phyloP scores from a whole-genome alignment of 2,113 vertebrate genomes.

The Sorex fumeus region DNA sequence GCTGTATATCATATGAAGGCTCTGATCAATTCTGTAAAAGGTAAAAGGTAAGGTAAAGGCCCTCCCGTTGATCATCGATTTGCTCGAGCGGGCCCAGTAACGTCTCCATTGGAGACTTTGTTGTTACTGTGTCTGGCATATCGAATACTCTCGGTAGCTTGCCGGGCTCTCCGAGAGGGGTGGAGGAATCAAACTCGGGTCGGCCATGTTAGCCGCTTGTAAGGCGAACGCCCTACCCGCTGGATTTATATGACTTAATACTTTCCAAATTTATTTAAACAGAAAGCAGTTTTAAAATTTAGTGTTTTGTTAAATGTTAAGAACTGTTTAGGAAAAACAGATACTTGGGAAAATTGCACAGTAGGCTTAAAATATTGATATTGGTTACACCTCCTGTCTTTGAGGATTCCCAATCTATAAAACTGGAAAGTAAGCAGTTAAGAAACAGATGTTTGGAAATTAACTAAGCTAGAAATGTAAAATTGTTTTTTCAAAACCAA shows the following conservation, averaged over 20 bases:
- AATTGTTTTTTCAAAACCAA: conserved; percentile 50
- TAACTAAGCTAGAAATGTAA: conserved; percentile 36
- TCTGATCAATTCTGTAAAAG: background rate
- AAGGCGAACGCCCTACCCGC: no score
- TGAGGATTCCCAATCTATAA: conserved; percentile 45
- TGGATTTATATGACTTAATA: conserved; percentile 3
- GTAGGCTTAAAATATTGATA: conserved; percentile 63
- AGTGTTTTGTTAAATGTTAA: conserved; percentile 29
- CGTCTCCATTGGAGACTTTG: no score
- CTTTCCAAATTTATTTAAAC: conserved; percentile 41
- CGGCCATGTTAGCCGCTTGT: no score
- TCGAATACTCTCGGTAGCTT: no score
- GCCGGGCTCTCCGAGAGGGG: no score
- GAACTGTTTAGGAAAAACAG: conserved; percentile 55
- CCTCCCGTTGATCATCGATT: no score
- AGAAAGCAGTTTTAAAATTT: background rate
- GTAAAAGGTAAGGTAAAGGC: no score
- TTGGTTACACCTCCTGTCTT: conserved; percentile 8
- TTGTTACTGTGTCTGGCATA: no score
- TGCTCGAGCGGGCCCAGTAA: no score
- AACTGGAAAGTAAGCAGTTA: conserved; percentile 58
- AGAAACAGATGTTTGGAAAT: conserved; percentile 69
- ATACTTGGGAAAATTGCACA: conserved; percentile 47
- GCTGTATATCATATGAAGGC: background rate
- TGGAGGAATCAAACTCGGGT: no score